phyloP scores from a whole-genome alignment of 2,113 vertebrate species.

The Gallinago jamesoni region DNA sequence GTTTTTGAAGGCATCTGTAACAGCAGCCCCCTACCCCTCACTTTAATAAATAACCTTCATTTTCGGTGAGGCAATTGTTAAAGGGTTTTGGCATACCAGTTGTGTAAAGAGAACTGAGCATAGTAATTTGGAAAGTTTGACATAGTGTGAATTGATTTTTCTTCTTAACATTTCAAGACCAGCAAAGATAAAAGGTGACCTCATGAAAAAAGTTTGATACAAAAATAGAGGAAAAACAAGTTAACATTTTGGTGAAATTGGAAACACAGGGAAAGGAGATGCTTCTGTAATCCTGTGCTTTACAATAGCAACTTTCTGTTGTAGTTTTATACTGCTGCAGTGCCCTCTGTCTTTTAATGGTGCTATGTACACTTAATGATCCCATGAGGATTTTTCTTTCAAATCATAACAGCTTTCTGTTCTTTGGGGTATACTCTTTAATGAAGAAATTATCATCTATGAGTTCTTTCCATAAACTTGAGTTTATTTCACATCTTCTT shows the following conservation, averaged over 20 bases:
- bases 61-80: neutral
- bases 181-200: neutral
- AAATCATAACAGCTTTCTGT: neutral
- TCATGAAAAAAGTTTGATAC: neutral
- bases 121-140: neutral
- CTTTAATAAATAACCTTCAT: neutral
- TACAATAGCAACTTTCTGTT: neutral
- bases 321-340: slow-evolving; percentile 56
- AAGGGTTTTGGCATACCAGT: neutral
- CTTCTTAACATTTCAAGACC: neutral
- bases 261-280: neutral
- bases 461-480: neutral
- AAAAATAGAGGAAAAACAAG: neutral
- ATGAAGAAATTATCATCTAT: neutral
- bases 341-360: slow-evolving; percentile 70
- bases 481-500: neutral
- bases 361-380: slow-evolving; percentile 72
- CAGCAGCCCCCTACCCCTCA: neutral
- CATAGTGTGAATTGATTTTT: neutral
- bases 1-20: neutral
- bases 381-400: slow-evolving; percentile 48
- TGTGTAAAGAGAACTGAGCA: neutral
- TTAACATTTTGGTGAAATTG: neutral
- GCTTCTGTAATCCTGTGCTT: neutral
- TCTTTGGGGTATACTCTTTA: neutral